phyloP scores from a whole-genome alignment of 2,797 vertebrate species.

The Cephalopachus bancanus region DNA sequence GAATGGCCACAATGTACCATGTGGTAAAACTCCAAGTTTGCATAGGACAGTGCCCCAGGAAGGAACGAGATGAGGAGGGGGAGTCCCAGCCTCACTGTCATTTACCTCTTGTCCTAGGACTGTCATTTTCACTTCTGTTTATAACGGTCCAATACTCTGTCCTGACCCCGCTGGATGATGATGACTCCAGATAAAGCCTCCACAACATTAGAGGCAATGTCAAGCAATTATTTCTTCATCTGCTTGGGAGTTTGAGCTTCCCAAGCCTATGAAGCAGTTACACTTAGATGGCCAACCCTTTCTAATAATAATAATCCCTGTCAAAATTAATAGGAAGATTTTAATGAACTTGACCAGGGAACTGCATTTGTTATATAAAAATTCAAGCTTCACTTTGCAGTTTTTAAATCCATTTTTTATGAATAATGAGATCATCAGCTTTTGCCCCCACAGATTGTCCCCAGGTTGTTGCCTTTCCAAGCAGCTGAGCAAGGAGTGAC shows the following conservation, averaged over 20 bases:
- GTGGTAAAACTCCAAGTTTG: background rate
- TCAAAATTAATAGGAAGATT: background rate
- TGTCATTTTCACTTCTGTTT: background rate
- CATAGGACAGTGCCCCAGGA: background rate
- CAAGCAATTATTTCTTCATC: slow-evolving; percentile 13
- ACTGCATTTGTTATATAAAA: background rate
- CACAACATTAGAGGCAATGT: background rate
- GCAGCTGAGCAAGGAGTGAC: background rate
- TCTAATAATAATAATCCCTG: background rate
- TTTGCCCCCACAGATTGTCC: background rate
- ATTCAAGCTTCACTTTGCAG: background rate
- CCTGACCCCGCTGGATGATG: background rate
- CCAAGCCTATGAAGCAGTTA: background rate
- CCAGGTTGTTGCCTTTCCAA: background rate
- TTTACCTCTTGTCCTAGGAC: background rate
- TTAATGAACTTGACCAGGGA: slow-evolving; percentile 17
- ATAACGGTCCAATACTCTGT: background rate
- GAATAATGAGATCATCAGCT: background rate
- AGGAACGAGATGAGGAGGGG: background rate
- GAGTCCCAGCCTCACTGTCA: background rate
- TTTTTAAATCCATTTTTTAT: background rate
- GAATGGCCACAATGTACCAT: background rate
- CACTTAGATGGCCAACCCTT: background rate
- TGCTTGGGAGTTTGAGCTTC: background rate
- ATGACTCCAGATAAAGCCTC: background rate